These are phyloP conservation scores for Neomicropteryx cornuta DNA, from an alignment of 1,140 invertebrate genomes.

Conservation along the genomic window DNA sequence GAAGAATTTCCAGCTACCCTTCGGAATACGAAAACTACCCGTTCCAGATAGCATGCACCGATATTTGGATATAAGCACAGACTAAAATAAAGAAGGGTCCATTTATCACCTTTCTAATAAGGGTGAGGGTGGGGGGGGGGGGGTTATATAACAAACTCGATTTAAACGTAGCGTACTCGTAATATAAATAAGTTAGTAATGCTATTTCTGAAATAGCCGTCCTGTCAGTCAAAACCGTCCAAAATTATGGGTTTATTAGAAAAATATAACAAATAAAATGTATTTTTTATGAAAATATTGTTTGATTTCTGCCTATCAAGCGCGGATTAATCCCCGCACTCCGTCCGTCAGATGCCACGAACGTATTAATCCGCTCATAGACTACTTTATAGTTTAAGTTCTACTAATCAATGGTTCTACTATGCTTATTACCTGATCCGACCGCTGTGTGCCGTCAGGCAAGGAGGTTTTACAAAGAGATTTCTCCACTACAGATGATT, in stretches of 20 bases:
- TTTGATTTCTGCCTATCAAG: too few relatives aligned
- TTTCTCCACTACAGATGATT: too few relatives aligned
- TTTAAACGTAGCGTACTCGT: neutral
- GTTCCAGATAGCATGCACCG: constrained; percentile 50
- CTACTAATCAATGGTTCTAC: too few relatives aligned
- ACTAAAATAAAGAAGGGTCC: constrained; percentile 33
- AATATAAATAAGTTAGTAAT: constrained; percentile 1
- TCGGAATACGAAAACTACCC: constrained; percentile 54
- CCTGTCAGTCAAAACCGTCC: too few relatives aligned
- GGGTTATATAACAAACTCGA: neutral
- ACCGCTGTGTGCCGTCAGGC: too few relatives aligned
- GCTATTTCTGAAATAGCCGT: too few relatives aligned
- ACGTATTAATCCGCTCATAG: neutral
- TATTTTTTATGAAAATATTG: too few relatives aligned
- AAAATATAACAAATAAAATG: too few relatives aligned
- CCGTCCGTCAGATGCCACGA: neutral
- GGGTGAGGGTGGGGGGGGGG: neutral
- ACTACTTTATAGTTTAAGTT: too few relatives aligned
- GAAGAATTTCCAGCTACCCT: constrained; percentile 56
- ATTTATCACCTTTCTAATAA: neutral
- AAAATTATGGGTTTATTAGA: too few relatives aligned
- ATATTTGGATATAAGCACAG: constrained; percentile 61
- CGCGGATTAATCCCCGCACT: neutral
- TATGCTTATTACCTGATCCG: too few relatives aligned
- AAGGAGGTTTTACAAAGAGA: too few relatives aligned